Conservation (phyloP, 2,888 invertebrate genomes). For the Lasioglossum leucozonium region DNA sequence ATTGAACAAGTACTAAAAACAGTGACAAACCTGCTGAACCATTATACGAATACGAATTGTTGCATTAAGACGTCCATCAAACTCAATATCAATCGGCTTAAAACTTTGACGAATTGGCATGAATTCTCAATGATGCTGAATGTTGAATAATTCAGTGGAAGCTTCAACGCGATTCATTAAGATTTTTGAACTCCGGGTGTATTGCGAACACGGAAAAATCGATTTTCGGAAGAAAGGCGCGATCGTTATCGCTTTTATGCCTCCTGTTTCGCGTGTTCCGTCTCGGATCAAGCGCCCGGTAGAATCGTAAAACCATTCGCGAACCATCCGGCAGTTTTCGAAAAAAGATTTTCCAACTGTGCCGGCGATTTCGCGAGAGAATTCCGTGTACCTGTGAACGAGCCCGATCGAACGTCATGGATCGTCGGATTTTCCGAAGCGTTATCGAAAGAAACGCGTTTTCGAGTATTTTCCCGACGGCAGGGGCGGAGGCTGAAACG, state of each 20-base stretch:
- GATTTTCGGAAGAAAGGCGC: background rate
- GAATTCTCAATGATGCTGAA: background rate
- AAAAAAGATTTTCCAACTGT: background rate
- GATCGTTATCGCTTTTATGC: background rate
- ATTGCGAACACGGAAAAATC: background rate
- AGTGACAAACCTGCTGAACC: background rate
- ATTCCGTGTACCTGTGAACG: background rate
- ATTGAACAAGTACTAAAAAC: background rate
- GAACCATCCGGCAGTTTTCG: background rate
- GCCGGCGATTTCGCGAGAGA: background rate
- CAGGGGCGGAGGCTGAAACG: slow-evolving; percentile 3
- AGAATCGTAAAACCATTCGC: background rate
- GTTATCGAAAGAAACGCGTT: slow-evolving; percentile 4
- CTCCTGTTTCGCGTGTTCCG: background rate
- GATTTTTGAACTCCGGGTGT: background rate
- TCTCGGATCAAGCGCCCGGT: background rate
- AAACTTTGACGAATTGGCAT: background rate
- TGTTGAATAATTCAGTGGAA: background rate
- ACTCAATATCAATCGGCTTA: no score
- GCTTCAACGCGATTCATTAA: background rate
- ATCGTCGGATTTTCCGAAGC: slow-evolving; percentile 23
- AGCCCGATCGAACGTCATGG: background rate
- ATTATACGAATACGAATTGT: background rate
- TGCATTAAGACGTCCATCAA: background rate
- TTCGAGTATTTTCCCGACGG: slow-evolving; percentile 19